Conservation (phyloP, 1,140 invertebrate genomes). For the Andricus grossulariae region DNA sequence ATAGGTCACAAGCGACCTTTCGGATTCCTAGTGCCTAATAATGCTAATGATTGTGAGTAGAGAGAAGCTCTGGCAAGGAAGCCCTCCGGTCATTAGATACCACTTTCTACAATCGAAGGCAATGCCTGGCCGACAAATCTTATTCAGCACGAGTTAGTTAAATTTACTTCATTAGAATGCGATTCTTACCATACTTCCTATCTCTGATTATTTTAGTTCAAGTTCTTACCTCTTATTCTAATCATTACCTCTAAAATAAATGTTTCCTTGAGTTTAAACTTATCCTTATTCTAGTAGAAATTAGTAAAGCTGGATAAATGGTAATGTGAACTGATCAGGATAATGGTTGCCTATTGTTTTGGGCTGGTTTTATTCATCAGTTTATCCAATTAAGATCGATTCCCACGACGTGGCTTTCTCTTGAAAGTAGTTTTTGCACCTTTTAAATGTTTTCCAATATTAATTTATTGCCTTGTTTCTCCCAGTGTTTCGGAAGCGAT, state of each 20-base stretch:
- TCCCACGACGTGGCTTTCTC: conserved; percentile 7
- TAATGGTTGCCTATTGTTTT: no score
- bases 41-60: background rate
- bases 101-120: conserved; percentile 5
- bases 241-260: no score
- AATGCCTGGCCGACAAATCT: background rate
- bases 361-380: background rate
- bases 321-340: no score
- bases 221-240: no score
- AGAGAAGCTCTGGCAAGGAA: no score
- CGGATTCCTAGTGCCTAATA: conserved; percentile 22
- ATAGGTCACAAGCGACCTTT: conserved; percentile 16
- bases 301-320: no score
- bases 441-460: conserved; percentile 27
- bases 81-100: background rate
- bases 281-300: no score
- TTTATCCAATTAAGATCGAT: conserved; percentile 16
- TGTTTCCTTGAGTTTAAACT: no score
- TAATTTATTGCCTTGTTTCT: conserved; percentile 26
- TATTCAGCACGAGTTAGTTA: background rate
- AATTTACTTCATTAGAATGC: no score
- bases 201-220: no score
- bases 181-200: no score
- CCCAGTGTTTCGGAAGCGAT: conserved; percentile 12
- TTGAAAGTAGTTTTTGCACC: conserved; percentile 23